A percentile compares a stretch with the other conserved stretches of the same genome.
Conservation (phyloP, 2,888 invertebrate species). For the Andrena dorsata region DNA sequence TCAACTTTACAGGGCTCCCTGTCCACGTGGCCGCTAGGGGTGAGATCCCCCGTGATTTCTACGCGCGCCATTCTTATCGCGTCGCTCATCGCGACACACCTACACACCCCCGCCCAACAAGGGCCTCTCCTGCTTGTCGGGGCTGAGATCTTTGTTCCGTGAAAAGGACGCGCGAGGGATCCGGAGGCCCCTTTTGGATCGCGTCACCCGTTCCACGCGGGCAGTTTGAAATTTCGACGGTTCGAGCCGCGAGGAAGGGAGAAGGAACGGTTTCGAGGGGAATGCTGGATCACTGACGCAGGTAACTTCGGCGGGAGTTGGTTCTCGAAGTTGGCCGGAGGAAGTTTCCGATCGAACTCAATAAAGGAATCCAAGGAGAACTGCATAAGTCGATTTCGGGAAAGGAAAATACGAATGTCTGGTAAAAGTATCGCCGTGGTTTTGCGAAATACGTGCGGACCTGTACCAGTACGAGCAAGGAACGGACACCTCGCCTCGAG, state of each 20-base stretch:
- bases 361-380: constrained; percentile 25
- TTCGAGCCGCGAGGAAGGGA: neutral
- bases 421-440: constrained; percentile 11
- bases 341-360: constrained; percentile 33
- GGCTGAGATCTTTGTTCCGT: constrained; percentile 57
- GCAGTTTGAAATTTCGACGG: constrained; percentile 29
- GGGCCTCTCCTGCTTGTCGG: constrained; percentile 15
- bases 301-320: constrained; percentile 25
- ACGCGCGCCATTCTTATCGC: constrained; percentile 67
- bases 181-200: constrained; percentile 26
- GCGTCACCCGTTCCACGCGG: neutral
- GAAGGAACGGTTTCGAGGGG: constrained; percentile 10
- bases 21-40: constrained; percentile 41
- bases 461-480: neutral
- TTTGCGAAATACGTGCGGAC: constrained; percentile 15
- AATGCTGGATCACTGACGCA: constrained; percentile 35
- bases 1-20: constrained; percentile 30
- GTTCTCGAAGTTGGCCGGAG: neutral
- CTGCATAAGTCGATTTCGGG: constrained; percentile 18
- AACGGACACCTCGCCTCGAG: constrained; percentile 27
- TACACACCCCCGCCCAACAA: constrained; percentile 14
- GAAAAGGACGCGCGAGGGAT: constrained; percentile 42
- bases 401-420: neutral
- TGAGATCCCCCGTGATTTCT: constrained; percentile 47
- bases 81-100: constrained; percentile 57